Conservation (phyloP, 2,888 invertebrate genomes). For the Papilio protenor region DNA sequence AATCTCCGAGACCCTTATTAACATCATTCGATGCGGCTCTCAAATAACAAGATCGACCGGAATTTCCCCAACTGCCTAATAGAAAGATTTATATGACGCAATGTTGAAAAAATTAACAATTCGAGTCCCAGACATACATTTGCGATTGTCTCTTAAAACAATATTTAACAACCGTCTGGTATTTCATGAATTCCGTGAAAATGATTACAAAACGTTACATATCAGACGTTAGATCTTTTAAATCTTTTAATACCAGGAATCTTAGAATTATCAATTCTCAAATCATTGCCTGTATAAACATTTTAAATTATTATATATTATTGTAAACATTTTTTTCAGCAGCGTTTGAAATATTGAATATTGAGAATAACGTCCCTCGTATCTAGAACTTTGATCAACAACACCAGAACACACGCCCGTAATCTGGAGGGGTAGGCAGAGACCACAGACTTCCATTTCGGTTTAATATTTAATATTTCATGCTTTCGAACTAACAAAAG, state of each 20-base stretch:
- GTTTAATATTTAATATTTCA: too few species aligned
- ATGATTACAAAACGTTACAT: slow-evolving; percentile 1
- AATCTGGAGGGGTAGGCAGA: too few species aligned
- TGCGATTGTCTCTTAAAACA: slow-evolving; percentile 11
- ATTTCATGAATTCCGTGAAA: slow-evolving; percentile 15
- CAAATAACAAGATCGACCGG: slow-evolving; percentile 24
- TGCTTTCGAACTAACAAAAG: too few species aligned
- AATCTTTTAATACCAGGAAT: slow-evolving; percentile 22
- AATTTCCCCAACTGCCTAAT: slow-evolving; percentile 34
- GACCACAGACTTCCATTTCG: too few species aligned
- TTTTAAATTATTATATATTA: neutral
- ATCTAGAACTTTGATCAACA: too few species aligned
- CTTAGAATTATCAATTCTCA: neutral
- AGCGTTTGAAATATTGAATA: neutral
- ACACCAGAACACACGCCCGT: too few species aligned
- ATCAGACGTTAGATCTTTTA: slow-evolving; percentile 16
- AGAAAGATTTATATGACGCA: slow-evolving; percentile 21
- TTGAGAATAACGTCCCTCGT: neutral
- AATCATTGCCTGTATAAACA: neutral
- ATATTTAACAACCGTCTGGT: slow-evolving; percentile 30
- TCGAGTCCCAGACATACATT: slow-evolving; percentile 17
- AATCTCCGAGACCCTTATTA: slow-evolving; percentile 35
- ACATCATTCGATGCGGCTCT: slow-evolving; percentile 23
- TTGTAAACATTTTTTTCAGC: neutral
- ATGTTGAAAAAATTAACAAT: neutral